phyloP scores from a whole-genome alignment of 2,797 vertebrate species.

The Glyptemys insculpta region DNA sequence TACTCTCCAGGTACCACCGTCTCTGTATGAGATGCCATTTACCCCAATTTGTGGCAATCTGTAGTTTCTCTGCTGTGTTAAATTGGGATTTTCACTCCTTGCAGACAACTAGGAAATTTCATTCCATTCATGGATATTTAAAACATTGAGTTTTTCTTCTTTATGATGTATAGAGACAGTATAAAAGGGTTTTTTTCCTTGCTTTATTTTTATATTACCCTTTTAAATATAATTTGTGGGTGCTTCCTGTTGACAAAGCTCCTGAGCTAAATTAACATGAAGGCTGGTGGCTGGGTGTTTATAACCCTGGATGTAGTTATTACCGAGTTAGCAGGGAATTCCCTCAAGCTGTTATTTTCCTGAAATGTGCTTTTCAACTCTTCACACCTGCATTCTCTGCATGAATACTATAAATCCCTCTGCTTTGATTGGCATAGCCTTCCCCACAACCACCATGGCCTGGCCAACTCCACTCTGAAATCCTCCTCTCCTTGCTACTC shows the following conservation, averaged over 20 bases:
- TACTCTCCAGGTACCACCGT: constrained; percentile 44
- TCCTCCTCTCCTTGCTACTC: background rate
- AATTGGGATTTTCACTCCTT: constrained; percentile 19
- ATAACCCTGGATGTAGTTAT: background rate
- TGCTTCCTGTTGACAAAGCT: constrained; percentile 26
- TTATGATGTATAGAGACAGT: background rate
- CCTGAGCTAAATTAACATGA: background rate
- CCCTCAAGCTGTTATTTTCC: background rate
- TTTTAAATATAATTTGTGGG: background rate
- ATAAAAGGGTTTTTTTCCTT: background rate
- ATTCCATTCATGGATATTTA: fast-evolving
- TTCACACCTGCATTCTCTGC: background rate
- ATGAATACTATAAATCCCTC: background rate
- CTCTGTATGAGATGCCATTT: constrained; percentile 41
- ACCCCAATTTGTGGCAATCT: constrained; percentile 49
- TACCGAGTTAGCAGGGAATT: background rate
- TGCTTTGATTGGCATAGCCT: background rate
- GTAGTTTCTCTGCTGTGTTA: constrained; percentile 30
- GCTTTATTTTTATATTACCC: background rate
- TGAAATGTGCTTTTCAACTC: background rate
- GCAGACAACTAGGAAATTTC: background rate
- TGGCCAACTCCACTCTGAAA: background rate
- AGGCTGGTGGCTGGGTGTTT: background rate
- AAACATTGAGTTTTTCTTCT: background rate
- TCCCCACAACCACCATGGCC: background rate